phyloP scores from a whole-genome alignment of 92 coral and sea anemone genomes.

The Galaxea fascicularis region DNA sequence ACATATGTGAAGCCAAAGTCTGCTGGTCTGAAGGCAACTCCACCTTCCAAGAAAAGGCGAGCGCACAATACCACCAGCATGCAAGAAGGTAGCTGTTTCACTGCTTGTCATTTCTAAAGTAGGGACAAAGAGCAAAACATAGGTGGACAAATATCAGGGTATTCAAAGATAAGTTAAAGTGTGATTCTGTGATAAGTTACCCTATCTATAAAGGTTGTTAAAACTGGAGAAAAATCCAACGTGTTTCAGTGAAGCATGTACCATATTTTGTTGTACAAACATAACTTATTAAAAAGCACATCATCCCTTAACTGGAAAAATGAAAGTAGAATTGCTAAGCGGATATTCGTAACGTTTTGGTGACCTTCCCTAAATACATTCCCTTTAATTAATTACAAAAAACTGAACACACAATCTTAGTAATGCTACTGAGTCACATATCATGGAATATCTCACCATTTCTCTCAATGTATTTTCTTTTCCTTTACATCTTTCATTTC shows the following conservation, averaged over 20 bases:
- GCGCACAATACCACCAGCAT: constrained; percentile 35
- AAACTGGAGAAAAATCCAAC: constrained; percentile 45
- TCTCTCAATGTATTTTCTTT: constrained; percentile 22
- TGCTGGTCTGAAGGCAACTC: constrained; percentile 64
- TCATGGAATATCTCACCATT: constrained; percentile 13
- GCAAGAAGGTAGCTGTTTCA: constrained; percentile 55
- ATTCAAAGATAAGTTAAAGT: constrained; percentile 34
- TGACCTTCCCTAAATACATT: constrained; percentile 4
- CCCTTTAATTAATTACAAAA: constrained; percentile 23
- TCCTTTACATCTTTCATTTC: constrained; percentile 21
- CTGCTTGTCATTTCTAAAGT: constrained; percentile 43
- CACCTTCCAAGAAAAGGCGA: constrained; percentile 41
- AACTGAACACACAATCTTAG: constrained; percentile 36
- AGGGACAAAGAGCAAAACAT: constrained; percentile 38
- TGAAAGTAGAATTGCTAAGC: background rate
- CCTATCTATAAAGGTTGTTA: constrained; percentile 26
- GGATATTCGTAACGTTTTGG: constrained; percentile 18
- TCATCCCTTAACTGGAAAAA: constrained; percentile 7
- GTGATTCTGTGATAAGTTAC: constrained; percentile 35
- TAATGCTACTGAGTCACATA: constrained; percentile 28
- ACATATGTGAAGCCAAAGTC: constrained; percentile 58
- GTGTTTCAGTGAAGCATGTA: constrained; percentile 33
- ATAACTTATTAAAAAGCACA: constrained; percentile 36
- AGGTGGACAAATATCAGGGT: constrained; percentile 26
- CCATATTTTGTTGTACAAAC: constrained; percentile 38